phyloP scores from a whole-genome alignment of 2,888 invertebrate species.

The Cerastis rubricosa region DNA sequence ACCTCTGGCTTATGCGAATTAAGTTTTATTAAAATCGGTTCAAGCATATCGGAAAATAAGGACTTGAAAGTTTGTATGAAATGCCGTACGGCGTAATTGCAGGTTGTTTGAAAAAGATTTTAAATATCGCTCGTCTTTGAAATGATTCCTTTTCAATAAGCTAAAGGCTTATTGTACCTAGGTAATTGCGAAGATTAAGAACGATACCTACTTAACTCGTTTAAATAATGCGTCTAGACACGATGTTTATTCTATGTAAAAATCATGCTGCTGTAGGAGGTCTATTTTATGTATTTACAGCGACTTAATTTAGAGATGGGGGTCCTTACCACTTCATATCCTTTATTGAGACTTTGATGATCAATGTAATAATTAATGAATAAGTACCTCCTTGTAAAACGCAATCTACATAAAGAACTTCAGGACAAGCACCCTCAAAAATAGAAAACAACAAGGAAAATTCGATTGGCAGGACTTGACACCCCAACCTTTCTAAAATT shows the following conservation, averaged over 20 bases:
- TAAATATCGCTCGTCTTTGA: not conserved
- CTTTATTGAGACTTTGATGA: not conserved
- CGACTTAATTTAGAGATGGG: not conserved
- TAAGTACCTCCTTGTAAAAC: not conserved
- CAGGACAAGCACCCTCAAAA: not conserved
- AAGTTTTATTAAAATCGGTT: no score
- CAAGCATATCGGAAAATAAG: no score
- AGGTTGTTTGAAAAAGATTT: not conserved
- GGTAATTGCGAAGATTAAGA: not conserved
- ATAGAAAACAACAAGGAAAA: slow-evolving; percentile 1
- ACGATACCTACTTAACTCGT: not conserved
- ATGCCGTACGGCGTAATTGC: no score
- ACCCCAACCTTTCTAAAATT: slow-evolving; percentile 33
- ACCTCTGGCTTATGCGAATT: no score
- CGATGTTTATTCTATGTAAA: not conserved
- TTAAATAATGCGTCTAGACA: not conserved
- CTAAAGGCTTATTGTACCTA: not conserved
- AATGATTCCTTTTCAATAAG: not conserved
- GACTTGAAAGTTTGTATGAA: no score
- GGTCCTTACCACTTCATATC: not conserved
- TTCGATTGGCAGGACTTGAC: not conserved
- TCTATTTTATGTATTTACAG: not conserved
- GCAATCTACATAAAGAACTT: not conserved
- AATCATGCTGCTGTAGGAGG: not conserved
- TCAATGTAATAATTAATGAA: not conserved